Conservation (phyloP, 2,888 invertebrate species). For the Lordiphosa andalusiaca region DNA sequence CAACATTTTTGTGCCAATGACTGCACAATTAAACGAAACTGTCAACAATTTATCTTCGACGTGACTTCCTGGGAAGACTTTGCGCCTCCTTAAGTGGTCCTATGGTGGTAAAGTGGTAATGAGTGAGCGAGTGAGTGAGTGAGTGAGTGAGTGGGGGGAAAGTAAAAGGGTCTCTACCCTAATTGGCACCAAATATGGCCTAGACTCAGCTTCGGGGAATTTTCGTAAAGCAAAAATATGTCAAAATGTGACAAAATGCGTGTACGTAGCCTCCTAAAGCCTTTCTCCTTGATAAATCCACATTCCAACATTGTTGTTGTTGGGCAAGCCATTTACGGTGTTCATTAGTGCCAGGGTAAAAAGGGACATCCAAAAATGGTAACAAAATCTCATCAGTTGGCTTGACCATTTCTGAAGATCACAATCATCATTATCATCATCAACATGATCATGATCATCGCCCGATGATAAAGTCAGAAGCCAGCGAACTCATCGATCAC, state of each 20-base stretch:
- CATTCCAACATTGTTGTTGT: slow-evolving; percentile 23
- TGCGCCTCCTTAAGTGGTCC: slow-evolving; percentile 78
- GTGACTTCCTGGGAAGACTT: slow-evolving; percentile 67
- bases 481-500: slow-evolving; percentile 35
- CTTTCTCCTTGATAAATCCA: slow-evolving; percentile 45
- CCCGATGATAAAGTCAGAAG: slow-evolving; percentile 34
- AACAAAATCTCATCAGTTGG: slow-evolving; percentile 76
- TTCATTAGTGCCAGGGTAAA: slow-evolving; percentile 56
- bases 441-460: slow-evolving; percentile 21
- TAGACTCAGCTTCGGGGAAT: slow-evolving; percentile 33
- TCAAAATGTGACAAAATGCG: slow-evolving; percentile 75
- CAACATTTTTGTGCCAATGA: slow-evolving; percentile 66
- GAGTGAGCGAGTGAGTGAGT: slow-evolving; percentile 2
- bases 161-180: slow-evolving; percentile 64
- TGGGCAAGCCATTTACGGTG: slow-evolving; percentile 62
- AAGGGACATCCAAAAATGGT: slow-evolving; percentile 71
- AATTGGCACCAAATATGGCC: slow-evolving; percentile 75
- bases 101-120: slow-evolving; percentile 26
- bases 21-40: slow-evolving; percentile 66
- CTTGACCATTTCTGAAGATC: slow-evolving; percentile 67
- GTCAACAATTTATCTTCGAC: slow-evolving; percentile 74
- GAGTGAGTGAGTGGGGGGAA: slow-evolving; percentile 20
- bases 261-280: slow-evolving; percentile 40
- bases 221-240: slow-evolving; percentile 62
- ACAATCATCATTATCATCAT: slow-evolving; percentile 39